Conservation (phyloP, 1,140 invertebrate genomes). For the Scaptomyza graminum region DNA sequence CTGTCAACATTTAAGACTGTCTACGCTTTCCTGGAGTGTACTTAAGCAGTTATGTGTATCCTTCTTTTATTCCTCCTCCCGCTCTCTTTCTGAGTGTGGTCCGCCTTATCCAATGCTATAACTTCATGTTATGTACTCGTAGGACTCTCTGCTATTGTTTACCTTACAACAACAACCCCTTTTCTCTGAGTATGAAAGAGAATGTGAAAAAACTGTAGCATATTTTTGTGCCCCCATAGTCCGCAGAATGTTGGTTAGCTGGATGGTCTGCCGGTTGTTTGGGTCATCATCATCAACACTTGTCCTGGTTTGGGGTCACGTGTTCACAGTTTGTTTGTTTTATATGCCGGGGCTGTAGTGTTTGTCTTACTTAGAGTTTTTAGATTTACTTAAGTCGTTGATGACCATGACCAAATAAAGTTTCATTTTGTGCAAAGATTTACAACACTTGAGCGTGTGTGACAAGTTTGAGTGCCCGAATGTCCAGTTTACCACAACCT, state of each 20-base stretch:
- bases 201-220: conserved; percentile 43
- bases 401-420: conserved; percentile 82
- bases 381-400: conserved; percentile 80
- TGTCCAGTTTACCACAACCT: conserved; percentile 11
- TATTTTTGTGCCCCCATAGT: conserved; percentile 54
- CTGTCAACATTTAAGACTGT: conserved; percentile 68
- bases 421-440: conserved; percentile 79
- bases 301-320: conserved; percentile 67
- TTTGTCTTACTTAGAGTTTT: conserved; percentile 81
- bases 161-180: conserved; percentile 10
- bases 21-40: conserved; percentile 50
- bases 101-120: conserved; percentile 20
- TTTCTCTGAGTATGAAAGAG: conserved; percentile 1
- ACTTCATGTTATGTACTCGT: conserved; percentile 50
- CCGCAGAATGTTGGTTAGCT: conserved; percentile 17
- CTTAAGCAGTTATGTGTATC: conserved; percentile 54
- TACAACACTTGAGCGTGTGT: conserved; percentile 78
- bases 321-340: conserved; percentile 77
- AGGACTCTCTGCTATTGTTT: conserved; percentile 10
- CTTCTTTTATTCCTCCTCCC: neutral
- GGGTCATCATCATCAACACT: conserved; percentile 54
- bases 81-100: neutral
- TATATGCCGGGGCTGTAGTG: conserved; percentile 70
- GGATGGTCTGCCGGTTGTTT: neutral
- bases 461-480: conserved; percentile 66